Base-by-base conservation (phyloP, 1,140 invertebrate species). In the Habropoda laboriosa region DNA sequence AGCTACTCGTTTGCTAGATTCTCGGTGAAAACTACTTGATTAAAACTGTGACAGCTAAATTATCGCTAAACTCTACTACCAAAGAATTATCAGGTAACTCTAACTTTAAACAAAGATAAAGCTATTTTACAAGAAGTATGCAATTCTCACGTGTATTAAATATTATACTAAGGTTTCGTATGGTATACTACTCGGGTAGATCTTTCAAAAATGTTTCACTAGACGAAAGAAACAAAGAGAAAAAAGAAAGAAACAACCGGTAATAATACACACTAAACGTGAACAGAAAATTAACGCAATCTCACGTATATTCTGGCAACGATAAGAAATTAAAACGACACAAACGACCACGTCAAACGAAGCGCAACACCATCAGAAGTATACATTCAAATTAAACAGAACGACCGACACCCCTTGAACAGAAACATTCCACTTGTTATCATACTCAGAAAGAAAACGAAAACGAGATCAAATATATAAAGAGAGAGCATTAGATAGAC, bases 1-100 rank as follows among this genome's bases (percentile, higher is more conserved):
- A 71, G 75, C 55, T 58, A 78, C 27, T 38, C 12, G 32, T 78
- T n/a, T 55, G 66, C 75, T 78, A 78, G 53, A 71, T 61, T n/a
- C 42, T 57, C 61, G 18, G 45, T 78, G 75, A 38, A 38, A 40
- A 49, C 75, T 78, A 78, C 42, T n/a, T 42, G 30, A n/a, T 21
- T 24, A 3, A 38, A 58, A 40, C 18, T 40, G 75, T 77, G 64
- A n/a, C n/a, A 71, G 10, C 45, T 71, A 78, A n/a, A n/a, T n/a
- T n/a, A 60, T 78, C 24, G 7, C 67, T 78, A 78, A n/a, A 42
- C 47, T 49, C 45, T 78, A 78, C 55, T n/a, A n/a, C n/a, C n/a
- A 5, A 21, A 40, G 32, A 38, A 47, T 57, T 38, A 49, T 3
- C 1, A 45, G 24, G 24, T 55, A n/a, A 60, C 18, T 70, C n/a